Conservation (phyloP, 2,888 invertebrate species). For the Lycophotia porphyrea region DNA sequence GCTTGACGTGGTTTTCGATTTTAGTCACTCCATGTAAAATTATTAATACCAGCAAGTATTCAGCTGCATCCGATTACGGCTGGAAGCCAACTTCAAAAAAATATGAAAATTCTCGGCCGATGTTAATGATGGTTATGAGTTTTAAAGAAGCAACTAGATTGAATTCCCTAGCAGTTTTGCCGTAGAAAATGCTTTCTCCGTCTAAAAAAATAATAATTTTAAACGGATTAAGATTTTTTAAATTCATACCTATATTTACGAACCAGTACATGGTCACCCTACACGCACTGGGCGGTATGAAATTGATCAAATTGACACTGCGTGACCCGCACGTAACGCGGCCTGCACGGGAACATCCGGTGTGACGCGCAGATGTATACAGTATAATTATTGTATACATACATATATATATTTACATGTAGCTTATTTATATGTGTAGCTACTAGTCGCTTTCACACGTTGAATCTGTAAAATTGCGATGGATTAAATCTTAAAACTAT, state of each 20-base stretch:
- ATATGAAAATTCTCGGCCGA: background rate
- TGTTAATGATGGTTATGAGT: background rate
- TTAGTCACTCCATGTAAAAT: background rate
- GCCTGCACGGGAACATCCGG: constrained; percentile 58
- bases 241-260: background rate
- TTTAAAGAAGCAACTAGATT: background rate
- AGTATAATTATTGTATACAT: constrained; percentile 2
- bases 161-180: background rate
- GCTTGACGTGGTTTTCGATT: background rate
- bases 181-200: no score
- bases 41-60: no score
- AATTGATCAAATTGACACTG: constrained; percentile 67
- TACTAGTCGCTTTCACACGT: constrained; percentile 33
- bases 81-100: background rate
- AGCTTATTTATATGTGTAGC: background rate
- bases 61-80: background rate
- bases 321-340: constrained; percentile 57
- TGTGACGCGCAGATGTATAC: constrained; percentile 26
- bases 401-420: background rate
- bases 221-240: background rate
- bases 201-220: no score
- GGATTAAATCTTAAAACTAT: background rate
- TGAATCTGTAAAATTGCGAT: constrained; percentile 25
- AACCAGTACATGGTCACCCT: constrained; percentile 46
- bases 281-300: constrained; percentile 55